Evolutionary conservation across 2,113 vertebrate species (phyloP).

Genomic region (Psilopsiagon aurifrons): DNA sequence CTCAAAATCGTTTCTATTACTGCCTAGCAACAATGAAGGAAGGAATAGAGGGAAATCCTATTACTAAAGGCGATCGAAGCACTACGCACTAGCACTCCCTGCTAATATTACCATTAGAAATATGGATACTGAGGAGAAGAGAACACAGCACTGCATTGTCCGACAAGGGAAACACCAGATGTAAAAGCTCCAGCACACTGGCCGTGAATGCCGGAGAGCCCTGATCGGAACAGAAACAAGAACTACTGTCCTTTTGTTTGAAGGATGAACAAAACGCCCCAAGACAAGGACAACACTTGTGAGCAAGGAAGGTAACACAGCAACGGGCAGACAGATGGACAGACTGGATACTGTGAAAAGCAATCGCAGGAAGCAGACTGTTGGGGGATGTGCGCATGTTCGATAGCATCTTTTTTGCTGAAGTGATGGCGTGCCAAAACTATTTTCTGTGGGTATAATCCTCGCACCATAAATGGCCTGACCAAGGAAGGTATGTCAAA

Average conservation of each 20-base stretch:
- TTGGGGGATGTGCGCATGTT: constrained; percentile 77
- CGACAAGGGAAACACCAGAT: constrained; percentile 66
- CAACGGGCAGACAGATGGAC: constrained; percentile 76
- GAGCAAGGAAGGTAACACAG: constrained; percentile 63
- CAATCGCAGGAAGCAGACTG: constrained; percentile 68
- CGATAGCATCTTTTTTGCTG: constrained; percentile 74
- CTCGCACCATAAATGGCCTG: constrained; percentile 74
- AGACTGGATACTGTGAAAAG: constrained; percentile 69
- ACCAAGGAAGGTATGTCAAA: constrained; percentile 82
- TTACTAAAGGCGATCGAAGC: constrained; percentile 51
- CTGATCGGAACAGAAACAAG: neutral
- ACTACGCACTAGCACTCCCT: constrained; percentile 48
- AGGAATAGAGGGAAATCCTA: constrained; percentile 64
- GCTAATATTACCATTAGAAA: constrained; percentile 63
- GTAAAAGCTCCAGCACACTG: constrained; percentile 65
- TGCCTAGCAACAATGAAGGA: constrained; percentile 79
- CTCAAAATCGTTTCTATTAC: constrained; percentile 68
- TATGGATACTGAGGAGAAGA: constrained; percentile 78
- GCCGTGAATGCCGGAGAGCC: constrained; percentile 33
- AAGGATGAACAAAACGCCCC: constrained; percentile 47
- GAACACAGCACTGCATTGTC: constrained; percentile 78
- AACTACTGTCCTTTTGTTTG: constrained; percentile 63
- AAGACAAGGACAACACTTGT: constrained; percentile 39
- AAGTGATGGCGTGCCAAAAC: constrained; percentile 81
- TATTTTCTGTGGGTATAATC: constrained; percentile 75